Base-by-base conservation (phyloP, 2,113 vertebrate species). In the Pongo pygmaeus region DNA sequence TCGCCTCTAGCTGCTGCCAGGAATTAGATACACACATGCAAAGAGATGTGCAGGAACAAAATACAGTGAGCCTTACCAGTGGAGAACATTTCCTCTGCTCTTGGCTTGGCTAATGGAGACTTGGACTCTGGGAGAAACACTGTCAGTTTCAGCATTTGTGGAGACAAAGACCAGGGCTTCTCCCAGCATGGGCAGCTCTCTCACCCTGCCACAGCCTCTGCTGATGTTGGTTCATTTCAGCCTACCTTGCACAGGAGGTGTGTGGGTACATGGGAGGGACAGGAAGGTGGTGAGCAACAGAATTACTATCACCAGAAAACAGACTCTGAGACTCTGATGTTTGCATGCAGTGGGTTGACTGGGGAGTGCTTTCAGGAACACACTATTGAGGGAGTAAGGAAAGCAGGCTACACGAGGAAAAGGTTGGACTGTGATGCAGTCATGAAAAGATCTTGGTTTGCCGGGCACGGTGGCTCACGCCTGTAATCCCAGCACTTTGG, bases 81-180 rank as follows among this genome's bases (percentile, higher is more conserved):
- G 70, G 55, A 57, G 75, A 87, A 32, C 16, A 3, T 46, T 69
- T 88, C 46, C 25, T 90, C 38, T 30, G 38, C 35, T 91, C n/a
- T 91, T 69, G 67, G 86, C 94, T 61, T 67, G 16, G 11, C 85
- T 5, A 5, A 35, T 25, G 30, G 67, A 89, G 89, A 43, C 52
- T 48, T 94, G 95, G 95, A 69, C 10, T 61, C 75, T 2, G 20
- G n/a, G 75, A 96, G 75, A 93, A 91, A 69, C 32, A 11, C 32
- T 57, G 85, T 84, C n/a, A 57, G 61, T 35, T 75, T 70, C 57
- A n/a, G 52, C 20, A 6, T 77, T 83, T 67, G 72, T 55, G 83
- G 48, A 91, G 69, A 91, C 52, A 83, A 77, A 94, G 25, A 95
- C 55, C 86, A 93, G 92, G 16, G 18, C 43, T 89, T 78, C 61